phyloP scores from a whole-genome alignment of 2,888 invertebrate genomes.

The Andrena praecox region DNA sequence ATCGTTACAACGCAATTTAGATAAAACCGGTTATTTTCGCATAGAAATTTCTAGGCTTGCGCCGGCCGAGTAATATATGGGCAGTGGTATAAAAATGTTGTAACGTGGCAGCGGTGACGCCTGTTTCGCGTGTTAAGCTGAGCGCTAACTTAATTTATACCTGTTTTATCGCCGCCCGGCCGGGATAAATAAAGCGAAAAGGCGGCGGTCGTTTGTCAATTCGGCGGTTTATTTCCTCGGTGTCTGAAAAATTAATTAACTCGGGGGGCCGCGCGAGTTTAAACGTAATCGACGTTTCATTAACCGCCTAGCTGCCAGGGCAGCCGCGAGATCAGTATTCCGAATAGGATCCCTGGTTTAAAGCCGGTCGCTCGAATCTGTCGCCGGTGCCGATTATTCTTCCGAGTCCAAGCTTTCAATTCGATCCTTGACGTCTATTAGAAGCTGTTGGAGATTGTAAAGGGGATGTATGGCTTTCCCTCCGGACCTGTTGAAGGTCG shows the following conservation, averaged over 20 bases:
- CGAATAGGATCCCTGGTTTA: background rate
- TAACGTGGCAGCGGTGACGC: constrained; percentile 22
- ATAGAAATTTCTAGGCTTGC: constrained; percentile 20
- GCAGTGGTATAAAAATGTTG: constrained; percentile 30
- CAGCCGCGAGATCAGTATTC: background rate
- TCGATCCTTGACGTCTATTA: background rate
- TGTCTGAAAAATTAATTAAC: constrained; percentile 26
- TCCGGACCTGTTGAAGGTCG: no score
- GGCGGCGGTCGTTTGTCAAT: constrained; percentile 35
- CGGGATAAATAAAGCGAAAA: constrained; percentile 29
- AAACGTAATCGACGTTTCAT: constrained; percentile 25
- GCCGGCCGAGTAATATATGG: constrained; percentile 19
- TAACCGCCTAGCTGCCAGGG: background rate
- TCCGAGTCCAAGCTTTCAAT: constrained; percentile 2
- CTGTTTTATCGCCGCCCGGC: constrained; percentile 29
- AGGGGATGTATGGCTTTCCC: background rate
- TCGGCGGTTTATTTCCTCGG: background rate
- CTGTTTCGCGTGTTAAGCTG: constrained; percentile 45
- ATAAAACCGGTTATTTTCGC: constrained; percentile 56
- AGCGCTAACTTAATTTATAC: constrained; percentile 44
- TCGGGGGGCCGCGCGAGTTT: background rate
- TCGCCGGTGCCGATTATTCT: background rate
- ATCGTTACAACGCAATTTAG: constrained; percentile 52
- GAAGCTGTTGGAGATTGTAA: background rate
- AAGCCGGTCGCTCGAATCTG: background rate